Conservation (phyloP, 2,888 invertebrate species). For the Diadegma fenestrale region DNA sequence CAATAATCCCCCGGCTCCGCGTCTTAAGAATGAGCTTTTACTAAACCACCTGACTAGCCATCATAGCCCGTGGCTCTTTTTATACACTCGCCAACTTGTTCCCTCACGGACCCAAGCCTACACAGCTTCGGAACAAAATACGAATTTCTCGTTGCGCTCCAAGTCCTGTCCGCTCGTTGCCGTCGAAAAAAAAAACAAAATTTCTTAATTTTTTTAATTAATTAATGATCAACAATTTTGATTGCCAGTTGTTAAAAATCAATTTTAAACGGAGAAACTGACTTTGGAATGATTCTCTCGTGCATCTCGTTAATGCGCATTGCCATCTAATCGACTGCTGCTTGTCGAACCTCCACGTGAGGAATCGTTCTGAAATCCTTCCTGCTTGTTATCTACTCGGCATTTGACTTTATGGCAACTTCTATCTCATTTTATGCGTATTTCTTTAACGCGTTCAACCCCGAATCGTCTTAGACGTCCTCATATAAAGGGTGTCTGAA, state of each 20-base stretch:
- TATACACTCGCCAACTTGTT: constrained; percentile 44
- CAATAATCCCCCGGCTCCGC: constrained; percentile 44
- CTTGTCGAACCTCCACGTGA: constrained; percentile 2
- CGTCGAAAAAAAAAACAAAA: not conserved
- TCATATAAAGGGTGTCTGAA: not conserved
- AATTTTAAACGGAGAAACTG: not conserved
- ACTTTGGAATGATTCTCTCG: not conserved
- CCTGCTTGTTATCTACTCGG: constrained; percentile 43
- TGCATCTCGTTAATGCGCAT: not conserved
- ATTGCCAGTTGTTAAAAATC: not conserved
- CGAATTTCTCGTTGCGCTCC: not conserved
- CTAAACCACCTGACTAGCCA: constrained; percentile 60
- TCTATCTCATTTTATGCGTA: constrained; percentile 51
- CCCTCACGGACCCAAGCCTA: constrained; percentile 25
- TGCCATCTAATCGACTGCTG: constrained; percentile 21
- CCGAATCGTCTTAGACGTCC: constrained; percentile 20
- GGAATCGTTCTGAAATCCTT: constrained; percentile 6
- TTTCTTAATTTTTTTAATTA: not conserved
- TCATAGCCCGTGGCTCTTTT: constrained; percentile 47
- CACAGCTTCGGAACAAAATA: not conserved
- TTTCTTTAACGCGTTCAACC: constrained; percentile 23
- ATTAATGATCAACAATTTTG: not conserved
- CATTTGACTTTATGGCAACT: constrained; percentile 56
- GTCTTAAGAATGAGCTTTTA: constrained; percentile 61
- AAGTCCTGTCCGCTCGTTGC: not conserved